phyloP scores from a whole-genome alignment of 2,888 invertebrate species.

The Pyrrhosoma nymphula region DNA sequence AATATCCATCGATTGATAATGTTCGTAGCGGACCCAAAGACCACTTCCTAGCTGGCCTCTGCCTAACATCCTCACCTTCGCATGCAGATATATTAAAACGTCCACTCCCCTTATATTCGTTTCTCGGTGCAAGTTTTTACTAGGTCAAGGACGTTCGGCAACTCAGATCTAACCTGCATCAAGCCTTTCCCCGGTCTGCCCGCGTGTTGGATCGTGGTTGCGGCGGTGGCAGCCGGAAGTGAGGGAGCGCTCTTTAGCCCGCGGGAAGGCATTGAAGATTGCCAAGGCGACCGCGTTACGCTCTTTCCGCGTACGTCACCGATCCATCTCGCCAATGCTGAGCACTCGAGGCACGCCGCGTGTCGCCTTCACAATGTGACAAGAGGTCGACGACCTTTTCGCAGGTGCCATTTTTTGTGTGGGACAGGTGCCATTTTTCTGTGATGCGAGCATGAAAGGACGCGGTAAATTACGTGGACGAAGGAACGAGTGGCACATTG shows the following conservation, averaged over 20 bases:
- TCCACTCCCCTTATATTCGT: background rate
- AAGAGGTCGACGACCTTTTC: background rate
- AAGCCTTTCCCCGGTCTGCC: background rate
- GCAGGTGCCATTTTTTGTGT: background rate
- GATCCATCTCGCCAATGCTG: background rate
- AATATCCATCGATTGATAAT: no score
- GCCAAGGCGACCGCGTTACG: background rate
- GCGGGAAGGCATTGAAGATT: background rate
- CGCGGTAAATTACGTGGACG: background rate
- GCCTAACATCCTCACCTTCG: background rate
- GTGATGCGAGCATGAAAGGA: background rate
- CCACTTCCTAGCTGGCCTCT: background rate
- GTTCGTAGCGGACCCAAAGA: no score
- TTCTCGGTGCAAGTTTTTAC: background rate
- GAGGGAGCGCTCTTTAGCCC: background rate
- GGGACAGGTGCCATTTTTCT: background rate
- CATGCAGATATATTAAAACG: background rate
- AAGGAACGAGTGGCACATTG: no score
- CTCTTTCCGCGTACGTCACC: conserved; percentile 8
- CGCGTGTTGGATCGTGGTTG: background rate
- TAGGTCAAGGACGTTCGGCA: conserved; percentile 11
- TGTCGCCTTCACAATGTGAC: background rate
- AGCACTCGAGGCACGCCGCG: background rate
- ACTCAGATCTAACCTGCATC: background rate
- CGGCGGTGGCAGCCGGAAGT: background rate